Evolutionary conservation across 2,797 vertebrate genomes (phyloP).

Genomic region (Oreonectes daqikongensis): DNA sequence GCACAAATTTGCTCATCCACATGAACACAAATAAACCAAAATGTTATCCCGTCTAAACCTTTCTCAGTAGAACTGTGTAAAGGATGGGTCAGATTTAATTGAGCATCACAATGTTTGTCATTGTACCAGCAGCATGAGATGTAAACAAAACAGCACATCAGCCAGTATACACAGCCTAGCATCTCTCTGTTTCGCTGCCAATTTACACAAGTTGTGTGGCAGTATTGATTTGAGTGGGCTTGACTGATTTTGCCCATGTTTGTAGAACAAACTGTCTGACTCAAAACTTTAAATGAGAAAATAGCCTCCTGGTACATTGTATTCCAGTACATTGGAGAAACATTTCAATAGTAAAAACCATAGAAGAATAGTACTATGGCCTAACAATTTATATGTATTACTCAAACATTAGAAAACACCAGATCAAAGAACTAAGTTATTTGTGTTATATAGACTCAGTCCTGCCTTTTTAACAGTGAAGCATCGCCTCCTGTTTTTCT

Average conservation of each 20-base stretch:
- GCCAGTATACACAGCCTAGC: slow-evolving; percentile 15
- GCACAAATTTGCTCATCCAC: not conserved
- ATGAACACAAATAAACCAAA: slow-evolving; percentile 16
- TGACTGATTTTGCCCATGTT: slow-evolving; percentile 27
- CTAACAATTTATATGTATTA: not conserved
- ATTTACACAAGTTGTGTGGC: slow-evolving; percentile 13
- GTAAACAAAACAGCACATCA: slow-evolving; percentile 50
- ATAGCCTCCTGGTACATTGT: not conserved
- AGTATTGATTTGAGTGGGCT: slow-evolving; percentile 11
- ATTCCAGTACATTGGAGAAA: not conserved
- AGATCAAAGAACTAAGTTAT: not conserved
- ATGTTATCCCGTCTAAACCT: slow-evolving; percentile 8
- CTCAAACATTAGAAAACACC: not conserved
- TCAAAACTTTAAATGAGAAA: slow-evolving; percentile 10
- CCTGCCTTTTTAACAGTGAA: slow-evolving; percentile 17
- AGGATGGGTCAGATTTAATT: slow-evolving; percentile 73
- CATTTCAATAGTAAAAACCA: not conserved
- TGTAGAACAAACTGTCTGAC: slow-evolving; percentile 16
- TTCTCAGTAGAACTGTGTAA: not conserved
- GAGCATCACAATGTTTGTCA: slow-evolving; percentile 65
- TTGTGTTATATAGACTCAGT: not conserved
- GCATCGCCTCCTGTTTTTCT: slow-evolving; percentile 57
- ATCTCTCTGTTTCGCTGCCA: slow-evolving; percentile 5
- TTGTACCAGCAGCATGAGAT: slow-evolving; percentile 28
- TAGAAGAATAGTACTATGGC: not conserved